phyloP scores from a whole-genome alignment of 2,797 vertebrate genomes.

The Crenichthys baileyi region DNA sequence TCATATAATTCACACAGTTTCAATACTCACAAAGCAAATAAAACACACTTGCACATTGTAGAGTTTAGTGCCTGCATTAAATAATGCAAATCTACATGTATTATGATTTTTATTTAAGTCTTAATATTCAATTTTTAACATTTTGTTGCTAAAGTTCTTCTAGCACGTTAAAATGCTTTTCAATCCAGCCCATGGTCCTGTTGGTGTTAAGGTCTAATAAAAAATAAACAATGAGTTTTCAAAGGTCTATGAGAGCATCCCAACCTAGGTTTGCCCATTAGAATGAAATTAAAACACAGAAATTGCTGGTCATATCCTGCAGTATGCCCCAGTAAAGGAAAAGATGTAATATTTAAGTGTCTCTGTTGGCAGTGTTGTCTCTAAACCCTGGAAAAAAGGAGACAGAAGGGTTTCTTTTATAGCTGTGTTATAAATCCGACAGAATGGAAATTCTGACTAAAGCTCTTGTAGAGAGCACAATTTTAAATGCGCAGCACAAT shows the following conservation, averaged over 20 bases:
- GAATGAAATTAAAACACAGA: slow-evolving; percentile 1
- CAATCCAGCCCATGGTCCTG: not conserved
- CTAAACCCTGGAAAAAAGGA: not conserved
- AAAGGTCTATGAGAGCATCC: not conserved
- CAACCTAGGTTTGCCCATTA: not conserved
- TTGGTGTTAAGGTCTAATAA: not conserved
- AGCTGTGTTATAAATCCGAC: not conserved
- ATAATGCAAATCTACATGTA: not conserved
- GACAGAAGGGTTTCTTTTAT: not conserved
- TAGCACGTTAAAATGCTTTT: not conserved
- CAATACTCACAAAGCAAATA: too few species aligned
- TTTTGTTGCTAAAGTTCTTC: not conserved
- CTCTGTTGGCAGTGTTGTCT: slow-evolving; percentile 1
- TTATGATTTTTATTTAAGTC: not conserved
- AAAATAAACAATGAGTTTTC: not conserved
- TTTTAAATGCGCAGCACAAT: slow-evolving; percentile 4
- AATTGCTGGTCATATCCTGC: not conserved
- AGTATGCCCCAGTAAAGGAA: not conserved
- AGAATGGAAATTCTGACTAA: slow-evolving; percentile 4
- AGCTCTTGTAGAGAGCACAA: not conserved
- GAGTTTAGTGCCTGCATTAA: not conserved
- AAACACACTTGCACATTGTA: too few species aligned
- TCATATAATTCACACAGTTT: not conserved
- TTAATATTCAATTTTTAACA: not conserved
- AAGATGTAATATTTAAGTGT: slow-evolving; percentile 6